Evolutionary conservation across 2,113 vertebrate genomes (phyloP), one percentile per base, ranked within the genome.

Genomic region (Tenebrosternarchus preto): DNA sequence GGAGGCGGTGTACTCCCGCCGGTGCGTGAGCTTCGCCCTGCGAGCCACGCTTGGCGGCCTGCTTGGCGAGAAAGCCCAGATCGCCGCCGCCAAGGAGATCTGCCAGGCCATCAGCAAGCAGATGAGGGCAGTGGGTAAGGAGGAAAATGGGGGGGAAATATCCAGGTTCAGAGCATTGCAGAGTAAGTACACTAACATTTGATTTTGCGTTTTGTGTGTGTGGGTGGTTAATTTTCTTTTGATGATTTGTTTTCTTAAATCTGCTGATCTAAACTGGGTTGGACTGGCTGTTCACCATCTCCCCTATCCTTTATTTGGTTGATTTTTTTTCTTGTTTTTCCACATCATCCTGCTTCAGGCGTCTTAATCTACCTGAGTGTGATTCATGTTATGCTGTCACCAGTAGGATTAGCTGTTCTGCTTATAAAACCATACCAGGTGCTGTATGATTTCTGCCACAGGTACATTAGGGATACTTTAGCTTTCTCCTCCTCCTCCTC

Each of bases 71-170:
- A 99, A 99, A 89, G 98, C 98, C 12, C 98, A 99, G 92, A 98
- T 98, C 80, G 98, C 98, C 46, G 97, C 97, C 68, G 97, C 96
- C 81, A 98, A 98, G 92, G 98, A 99, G 88, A 94, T 99, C 84
- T 99, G 98, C 89, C 97, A 98, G 90, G 98, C 98, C 84, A 98
- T 99, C 90, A 93, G 94, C 85, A 99, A 98, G 88, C 98, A 99
- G 86, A 99, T 98, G 97, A 98, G 96, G 92, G 95, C 96, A 89
- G 96, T 99, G 88, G 98, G 98, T 99, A 93, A 98, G 97, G 89
- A 90, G 89, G 36, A 79, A 77, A 89, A 92, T 87, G 89, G 91
- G 91, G 92, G 91, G 91, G 90, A 91, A 90, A 88, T 93, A 68
- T 92, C 92, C 90, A 89, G 91, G 87, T 92, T 94, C 92, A 92